Conservation (phyloP, 1,140 invertebrate species). For the Homarus americanus region DNA sequence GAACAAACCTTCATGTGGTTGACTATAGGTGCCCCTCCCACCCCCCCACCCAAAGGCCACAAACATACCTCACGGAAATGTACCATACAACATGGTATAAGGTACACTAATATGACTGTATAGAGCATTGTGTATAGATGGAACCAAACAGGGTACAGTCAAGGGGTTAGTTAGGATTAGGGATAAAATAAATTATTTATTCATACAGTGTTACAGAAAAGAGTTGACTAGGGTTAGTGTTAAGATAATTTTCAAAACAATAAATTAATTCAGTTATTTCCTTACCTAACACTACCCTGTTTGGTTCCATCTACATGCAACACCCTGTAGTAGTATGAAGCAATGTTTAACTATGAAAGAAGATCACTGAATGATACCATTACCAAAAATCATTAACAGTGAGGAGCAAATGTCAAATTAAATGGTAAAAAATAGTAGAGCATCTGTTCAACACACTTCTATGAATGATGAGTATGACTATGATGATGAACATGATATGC, state of each 20-base stretch:
- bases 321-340: background rate
- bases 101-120: background rate
- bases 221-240: no score
- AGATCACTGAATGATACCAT: background rate
- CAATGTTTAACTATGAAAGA: background rate
- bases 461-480: background rate
- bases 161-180: no score
- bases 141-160: no score
- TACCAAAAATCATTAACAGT: background rate
- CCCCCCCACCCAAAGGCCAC: background rate
- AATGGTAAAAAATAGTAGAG: background rate
- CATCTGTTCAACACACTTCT: background rate
- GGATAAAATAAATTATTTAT: no score
- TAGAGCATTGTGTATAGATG: background rate
- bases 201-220: no score
- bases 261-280: no score
- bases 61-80: background rate
- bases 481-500: slow-evolving; percentile 42
- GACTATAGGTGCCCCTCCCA: background rate
- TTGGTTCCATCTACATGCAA: background rate
- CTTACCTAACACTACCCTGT: no score
- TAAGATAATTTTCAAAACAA: no score
- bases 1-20: background rate
- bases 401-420: background rate
- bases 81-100: background rate